Percentiles rank a stretch among this genome's conserved stretches.
These are phyloP conservation scores for Drosophila kohkoa DNA, from an alignment of 1,140 invertebrate species.

Conservation along the genomic window DNA sequence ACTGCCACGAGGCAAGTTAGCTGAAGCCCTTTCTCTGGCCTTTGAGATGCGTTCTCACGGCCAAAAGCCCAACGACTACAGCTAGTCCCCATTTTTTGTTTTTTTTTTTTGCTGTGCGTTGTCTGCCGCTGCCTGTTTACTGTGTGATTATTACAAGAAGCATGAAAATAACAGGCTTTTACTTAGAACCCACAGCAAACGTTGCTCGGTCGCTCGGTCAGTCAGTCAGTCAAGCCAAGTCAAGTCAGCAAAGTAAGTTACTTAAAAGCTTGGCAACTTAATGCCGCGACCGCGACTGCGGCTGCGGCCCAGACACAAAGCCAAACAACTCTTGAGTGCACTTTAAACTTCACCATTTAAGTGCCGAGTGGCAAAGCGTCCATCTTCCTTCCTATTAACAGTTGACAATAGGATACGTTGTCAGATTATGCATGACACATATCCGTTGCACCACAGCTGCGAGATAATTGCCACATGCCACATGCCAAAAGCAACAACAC, in stretches of 20 bases:
- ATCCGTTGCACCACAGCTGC: slow-evolving; percentile 3
- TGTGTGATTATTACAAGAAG: slow-evolving; percentile 80
- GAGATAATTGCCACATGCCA: background rate
- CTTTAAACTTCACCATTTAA: slow-evolving; percentile 52
- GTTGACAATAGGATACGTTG: slow-evolving; percentile 12
- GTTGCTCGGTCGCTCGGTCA: slow-evolving; percentile 30
- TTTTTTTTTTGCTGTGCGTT: background rate
- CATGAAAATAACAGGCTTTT: slow-evolving; percentile 78
- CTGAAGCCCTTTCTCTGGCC: slow-evolving; percentile 64
- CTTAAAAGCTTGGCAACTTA: slow-evolving; percentile 69
- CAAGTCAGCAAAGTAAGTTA: slow-evolving; percentile 61
- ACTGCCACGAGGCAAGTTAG: slow-evolving; percentile 47
- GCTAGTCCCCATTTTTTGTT: background rate
- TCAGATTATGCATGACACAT: slow-evolving; percentile 20
- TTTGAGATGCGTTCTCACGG: slow-evolving; percentile 70
- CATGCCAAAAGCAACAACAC: background rate
- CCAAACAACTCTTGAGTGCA: slow-evolving; percentile 58
- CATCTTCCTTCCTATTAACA: background rate
- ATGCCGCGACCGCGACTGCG: slow-evolving; percentile 23
- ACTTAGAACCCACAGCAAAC: slow-evolving; percentile 55
- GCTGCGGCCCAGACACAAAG: slow-evolving; percentile 57
- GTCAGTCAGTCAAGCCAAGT: slow-evolving; percentile 32
- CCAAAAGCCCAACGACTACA: slow-evolving; percentile 3
- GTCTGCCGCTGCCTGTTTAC: slow-evolving; percentile 66
- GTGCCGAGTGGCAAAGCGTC: slow-evolving; percentile 39